phyloP scores from a whole-genome alignment of 2,113 vertebrate genomes.

The Triplophysa rosa region DNA sequence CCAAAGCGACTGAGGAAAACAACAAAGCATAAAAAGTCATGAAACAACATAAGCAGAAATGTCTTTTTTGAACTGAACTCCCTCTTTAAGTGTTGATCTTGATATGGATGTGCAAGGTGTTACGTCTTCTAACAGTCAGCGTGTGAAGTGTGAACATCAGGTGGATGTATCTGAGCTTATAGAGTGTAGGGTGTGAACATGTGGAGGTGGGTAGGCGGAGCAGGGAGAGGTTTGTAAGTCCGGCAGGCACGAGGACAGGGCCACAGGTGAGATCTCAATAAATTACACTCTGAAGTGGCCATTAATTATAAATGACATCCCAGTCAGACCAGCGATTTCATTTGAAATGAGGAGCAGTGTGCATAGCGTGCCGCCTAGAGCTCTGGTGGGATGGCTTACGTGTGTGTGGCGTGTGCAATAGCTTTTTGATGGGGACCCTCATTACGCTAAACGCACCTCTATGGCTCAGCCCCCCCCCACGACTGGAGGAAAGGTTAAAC shows the following conservation, averaged over 20 bases:
- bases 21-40: too few species aligned
- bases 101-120: not conserved
- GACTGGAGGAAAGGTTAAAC: constrained; percentile 86
- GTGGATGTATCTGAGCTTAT: not conserved
- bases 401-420: constrained; percentile 55
- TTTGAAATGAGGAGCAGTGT: constrained; percentile 82
- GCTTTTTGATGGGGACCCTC: constrained; percentile 82
- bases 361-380: constrained; percentile 68
- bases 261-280: constrained; percentile 86
- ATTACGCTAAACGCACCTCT: constrained; percentile 83
- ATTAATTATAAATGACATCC: constrained; percentile 89
- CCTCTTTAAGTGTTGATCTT: not conserved
- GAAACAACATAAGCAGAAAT: not conserved
- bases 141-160: constrained; percentile 25
- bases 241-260: constrained; percentile 73
- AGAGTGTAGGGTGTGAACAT: constrained; percentile 43
- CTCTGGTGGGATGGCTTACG: constrained; percentile 63
- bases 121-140: constrained; percentile 1
- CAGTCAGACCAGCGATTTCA: constrained; percentile 83
- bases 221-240: constrained; percentile 40
- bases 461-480: constrained; percentile 74
- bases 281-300: constrained; percentile 80
- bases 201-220: constrained; percentile 48
- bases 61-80: not conserved
- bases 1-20: too few species aligned